These are phyloP conservation scores for Channa striata DNA, from an alignment of 2,797 vertebrate genomes.

Conservation along the genomic window DNA sequence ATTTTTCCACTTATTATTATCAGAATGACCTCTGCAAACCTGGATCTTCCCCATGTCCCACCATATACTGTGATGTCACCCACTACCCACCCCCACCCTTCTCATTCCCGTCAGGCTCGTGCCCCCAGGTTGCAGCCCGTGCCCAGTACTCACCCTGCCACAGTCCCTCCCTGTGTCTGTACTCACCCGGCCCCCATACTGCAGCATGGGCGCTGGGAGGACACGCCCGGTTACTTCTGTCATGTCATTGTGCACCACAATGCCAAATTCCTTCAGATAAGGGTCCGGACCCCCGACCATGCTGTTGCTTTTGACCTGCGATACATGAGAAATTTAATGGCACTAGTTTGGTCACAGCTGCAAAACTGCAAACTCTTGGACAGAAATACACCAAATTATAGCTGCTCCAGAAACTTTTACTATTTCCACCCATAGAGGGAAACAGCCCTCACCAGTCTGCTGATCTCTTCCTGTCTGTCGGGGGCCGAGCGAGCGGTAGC, in stretches of 20 bases:
- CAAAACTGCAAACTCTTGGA: not conserved
- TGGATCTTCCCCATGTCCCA: constrained; percentile 42
- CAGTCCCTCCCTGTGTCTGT: constrained; percentile 88
- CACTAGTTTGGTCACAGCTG: not conserved
- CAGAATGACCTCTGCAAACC: constrained; percentile 5
- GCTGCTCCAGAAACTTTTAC: constrained; percentile 7
- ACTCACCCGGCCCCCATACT: constrained; percentile 98
- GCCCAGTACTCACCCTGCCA: constrained; percentile 89
- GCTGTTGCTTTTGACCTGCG: constrained; percentile 98
- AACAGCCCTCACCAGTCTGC: constrained; percentile 89
- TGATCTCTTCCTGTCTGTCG: constrained; percentile 98
- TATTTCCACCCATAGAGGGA: not conserved
- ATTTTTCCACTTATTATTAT: no score
- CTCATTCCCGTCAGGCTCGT: constrained; percentile 19
- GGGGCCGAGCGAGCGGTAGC: constrained; percentile 97
- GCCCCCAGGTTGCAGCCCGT: constrained; percentile 39
- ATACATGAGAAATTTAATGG: no score
- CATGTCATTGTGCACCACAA: constrained; percentile 99
- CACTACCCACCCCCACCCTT: constrained; percentile 6
- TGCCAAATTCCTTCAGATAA: constrained; percentile 98
- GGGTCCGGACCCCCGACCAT: constrained; percentile 99
- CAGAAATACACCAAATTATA: not conserved
- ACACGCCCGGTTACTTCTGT: constrained; percentile 97
- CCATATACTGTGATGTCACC: constrained; percentile 27
- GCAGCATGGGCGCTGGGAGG: constrained; percentile 98